phyloP scores from a whole-genome alignment of 2,888 invertebrate genomes.

The Drosophila vallismaia region DNA sequence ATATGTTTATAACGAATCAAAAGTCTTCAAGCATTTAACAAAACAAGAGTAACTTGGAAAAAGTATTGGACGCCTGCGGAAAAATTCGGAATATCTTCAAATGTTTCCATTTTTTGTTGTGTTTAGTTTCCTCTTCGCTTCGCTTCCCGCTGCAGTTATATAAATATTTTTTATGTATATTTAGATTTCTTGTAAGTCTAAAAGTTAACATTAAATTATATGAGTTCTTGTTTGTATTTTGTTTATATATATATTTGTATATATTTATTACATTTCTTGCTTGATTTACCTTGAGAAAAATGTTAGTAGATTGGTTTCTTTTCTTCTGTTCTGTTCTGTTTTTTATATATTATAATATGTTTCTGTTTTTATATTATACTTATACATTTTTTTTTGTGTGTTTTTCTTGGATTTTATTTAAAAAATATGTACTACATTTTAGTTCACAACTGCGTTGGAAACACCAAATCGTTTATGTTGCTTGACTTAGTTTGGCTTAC shows the following conservation, averaged over 20 bases:
- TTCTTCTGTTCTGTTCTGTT: no score
- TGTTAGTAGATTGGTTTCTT: conserved; percentile 64
- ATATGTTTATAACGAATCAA: conserved; percentile 59
- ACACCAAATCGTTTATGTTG: conserved; percentile 74
- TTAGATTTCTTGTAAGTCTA: conserved; percentile 58
- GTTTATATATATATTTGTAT: conserved; percentile 45
- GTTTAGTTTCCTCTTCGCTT: conserved; percentile 14
- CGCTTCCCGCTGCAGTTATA: conserved; percentile 43
- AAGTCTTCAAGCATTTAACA: conserved; percentile 29
- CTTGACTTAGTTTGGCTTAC: conserved; percentile 75
- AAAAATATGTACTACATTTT: conserved; percentile 79
- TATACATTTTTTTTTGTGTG: conserved; percentile 34
- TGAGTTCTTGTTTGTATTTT: conserved; percentile 48
- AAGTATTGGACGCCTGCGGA: conserved; percentile 32
- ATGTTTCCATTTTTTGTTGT: conserved; percentile 14
- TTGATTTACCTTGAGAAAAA: conserved; percentile 68
- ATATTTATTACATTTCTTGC: conserved; percentile 59
- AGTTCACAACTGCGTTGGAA: conserved; percentile 80
- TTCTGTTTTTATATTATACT: conserved; percentile 34
- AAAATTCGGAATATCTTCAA: conserved; percentile 13
- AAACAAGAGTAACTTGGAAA: conserved; percentile 26
- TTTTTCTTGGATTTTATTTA: conserved; percentile 58
- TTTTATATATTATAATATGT: conserved; percentile 33
- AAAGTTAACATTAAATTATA: conserved; percentile 73
- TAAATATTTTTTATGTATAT: conserved; percentile 48